Conservation (phyloP, 2,888 invertebrate species). For the Eupithecia centaureata region DNA sequence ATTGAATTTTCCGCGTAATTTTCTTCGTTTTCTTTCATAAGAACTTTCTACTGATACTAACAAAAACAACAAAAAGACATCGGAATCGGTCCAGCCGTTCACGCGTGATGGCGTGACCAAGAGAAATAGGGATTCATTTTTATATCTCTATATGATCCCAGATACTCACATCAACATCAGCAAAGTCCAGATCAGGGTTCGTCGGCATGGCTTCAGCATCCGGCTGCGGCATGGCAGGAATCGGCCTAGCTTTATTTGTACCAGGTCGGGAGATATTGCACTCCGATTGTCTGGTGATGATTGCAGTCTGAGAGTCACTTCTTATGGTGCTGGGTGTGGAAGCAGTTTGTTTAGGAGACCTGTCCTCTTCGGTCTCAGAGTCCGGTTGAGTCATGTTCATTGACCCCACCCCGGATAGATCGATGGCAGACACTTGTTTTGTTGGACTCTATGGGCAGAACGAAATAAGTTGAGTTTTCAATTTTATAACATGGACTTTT, state of each 20-base stretch:
- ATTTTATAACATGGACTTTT: neutral
- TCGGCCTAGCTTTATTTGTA: constrained; percentile 67
- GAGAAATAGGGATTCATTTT: too few species aligned
- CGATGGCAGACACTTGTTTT: constrained; percentile 54
- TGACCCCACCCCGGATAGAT: constrained; percentile 53
- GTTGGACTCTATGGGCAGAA: constrained; percentile 57
- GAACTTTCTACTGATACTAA: too few species aligned
- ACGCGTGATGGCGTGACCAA: too few species aligned
- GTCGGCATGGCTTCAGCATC: constrained; percentile 55
- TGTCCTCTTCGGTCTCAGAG: constrained; percentile 47
- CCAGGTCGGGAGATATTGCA: constrained; percentile 53
- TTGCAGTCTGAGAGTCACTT: constrained; percentile 49
- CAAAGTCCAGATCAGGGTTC: constrained; percentile 75
- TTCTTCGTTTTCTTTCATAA: too few species aligned
- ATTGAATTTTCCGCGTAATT: too few species aligned
- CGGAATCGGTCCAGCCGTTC: too few species aligned
- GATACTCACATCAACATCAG: constrained; percentile 67
- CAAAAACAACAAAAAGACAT: too few species aligned
- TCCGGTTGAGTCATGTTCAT: constrained; percentile 55
- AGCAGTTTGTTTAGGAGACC: constrained; percentile 46
- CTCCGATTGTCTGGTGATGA: constrained; percentile 57
- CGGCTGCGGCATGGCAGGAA: constrained; percentile 55
- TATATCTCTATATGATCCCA: too few species aligned
- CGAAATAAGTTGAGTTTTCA: neutral
- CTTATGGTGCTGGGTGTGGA: constrained; percentile 51